Evolutionary conservation across 2,888 invertebrate species (phyloP), one percentile per base, ranked within the genome.

Genomic region (Nomada ferruginata): DNA sequence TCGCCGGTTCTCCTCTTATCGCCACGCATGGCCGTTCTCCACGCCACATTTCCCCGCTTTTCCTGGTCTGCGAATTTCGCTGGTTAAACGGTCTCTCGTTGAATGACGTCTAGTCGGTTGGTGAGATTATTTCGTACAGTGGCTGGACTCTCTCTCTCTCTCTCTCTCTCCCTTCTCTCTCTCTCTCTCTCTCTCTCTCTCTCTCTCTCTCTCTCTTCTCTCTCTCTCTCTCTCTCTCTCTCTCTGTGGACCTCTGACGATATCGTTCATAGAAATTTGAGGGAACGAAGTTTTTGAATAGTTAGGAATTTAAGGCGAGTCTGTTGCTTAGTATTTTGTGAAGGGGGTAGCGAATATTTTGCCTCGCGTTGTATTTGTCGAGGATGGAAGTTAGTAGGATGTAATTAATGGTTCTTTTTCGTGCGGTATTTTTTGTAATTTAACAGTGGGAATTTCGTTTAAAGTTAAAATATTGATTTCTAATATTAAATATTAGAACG

Each of bases 1-100:
- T 60, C 70, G 69, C 63, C 53, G 69, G 23, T 69, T 77, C 29
- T 36, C 69, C 75, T 69, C 74, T 36, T 44, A 57, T 55, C 76
- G 47, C 57, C 65, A 61, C 52, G 61, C 44, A 57, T 64, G 71
- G 60, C 66, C 61, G 26, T 70, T 2, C 44, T 2, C 44, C 57
- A 60, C 55, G 74, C 59, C 55, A n/a, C 68, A 68, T 64, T 78
- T 74, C 63, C 59, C 42, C 15, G 15, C 36, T 55, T 59, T 69
- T 74, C 57, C 47, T 52, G 65, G 44, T 64, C 52, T 11, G 69
- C 44, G 63, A 76, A 66, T 76, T 76, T 52, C 52, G 26, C 66
- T 60, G 69, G 55, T 55, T 47, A 71, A 69, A 64, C 70, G 69
- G 11, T 57, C 70, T n/a, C 26, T 44, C n/a, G 52, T 57, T 73